Percentiles rank a stretch among this genome's conserved stretches.
phyloP scores from a whole-genome alignment of 2,888 invertebrate species.

The Rhingia campestris region DNA sequence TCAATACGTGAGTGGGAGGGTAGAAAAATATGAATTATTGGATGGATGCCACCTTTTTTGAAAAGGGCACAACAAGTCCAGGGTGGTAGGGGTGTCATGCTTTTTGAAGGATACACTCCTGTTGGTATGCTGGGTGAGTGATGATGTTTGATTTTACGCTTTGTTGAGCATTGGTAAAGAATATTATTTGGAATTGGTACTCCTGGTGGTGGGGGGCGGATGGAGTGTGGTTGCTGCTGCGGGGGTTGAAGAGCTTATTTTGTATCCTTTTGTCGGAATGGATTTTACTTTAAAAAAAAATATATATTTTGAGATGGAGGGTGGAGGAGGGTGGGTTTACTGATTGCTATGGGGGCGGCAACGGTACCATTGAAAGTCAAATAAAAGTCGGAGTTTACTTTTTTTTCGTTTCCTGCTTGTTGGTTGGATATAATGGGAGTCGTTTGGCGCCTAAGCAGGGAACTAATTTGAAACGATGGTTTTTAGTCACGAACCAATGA shows the following conservation, averaged over 20 bases:
- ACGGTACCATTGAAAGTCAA: conserved; percentile 45
- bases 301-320: background rate
- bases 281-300: conserved; percentile 6
- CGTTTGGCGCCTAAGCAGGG: conserved; percentile 53
- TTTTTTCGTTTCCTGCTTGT: background rate
- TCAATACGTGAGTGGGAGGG: conserved; percentile 55
- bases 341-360: conserved; percentile 16
- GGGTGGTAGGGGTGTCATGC: background rate
- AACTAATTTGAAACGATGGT: conserved; percentile 60
- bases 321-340: background rate
- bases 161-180: conserved; percentile 67
- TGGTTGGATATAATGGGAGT: conserved; percentile 6
- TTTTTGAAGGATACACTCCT: conserved; percentile 50
- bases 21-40: conserved; percentile 65
- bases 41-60: conserved; percentile 55
- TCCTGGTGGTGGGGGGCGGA: conserved; percentile 3
- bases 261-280: conserved; percentile 27
- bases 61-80: too few relatives aligned
- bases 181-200: conserved; percentile 63
- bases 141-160: conserved; percentile 72
- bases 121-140: conserved; percentile 57
- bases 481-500: conserved; percentile 50
- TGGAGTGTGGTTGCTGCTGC: background rate
- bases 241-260: conserved; percentile 7
- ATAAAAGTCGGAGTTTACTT: conserved; percentile 39